Evolutionary conservation across 2,113 vertebrate species (phyloP), one percentile per base, ranked within the genome.

Genomic region (Chaenogobius annularis): DNA sequence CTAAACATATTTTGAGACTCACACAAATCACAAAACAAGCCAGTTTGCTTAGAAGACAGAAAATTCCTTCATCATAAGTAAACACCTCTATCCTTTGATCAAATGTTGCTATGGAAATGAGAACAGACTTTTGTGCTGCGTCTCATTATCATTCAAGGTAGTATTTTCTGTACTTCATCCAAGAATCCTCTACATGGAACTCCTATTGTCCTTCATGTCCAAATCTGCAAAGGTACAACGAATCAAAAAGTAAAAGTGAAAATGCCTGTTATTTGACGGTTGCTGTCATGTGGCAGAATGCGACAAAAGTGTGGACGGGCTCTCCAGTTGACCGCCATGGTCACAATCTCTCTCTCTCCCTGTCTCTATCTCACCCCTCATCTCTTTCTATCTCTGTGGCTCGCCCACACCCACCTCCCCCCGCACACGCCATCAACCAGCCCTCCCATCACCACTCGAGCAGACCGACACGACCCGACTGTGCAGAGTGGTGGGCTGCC

Each of bases 401-500:
- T 43, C 7, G 3, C 35, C 35, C 17, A 40, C 35, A n/a, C 61
- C 17, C 50, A 50, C 8, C 1, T 3, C 8, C 19, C 20, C 19
- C 50, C 9, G 19, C 50, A n/a, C 50, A 54, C 19, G 54, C 19
- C 44, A 46, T 46, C 44, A 46, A 5, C 44, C 44, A 7, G 3
- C 58, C 50, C 66, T 68, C 19, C 48, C 72, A 55, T 66, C 67
- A 58, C 20, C 55, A 23, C 55, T 31, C 11, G 20, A 68, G 47
- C 4, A 1, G 66, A 76, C 81, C 83, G 78, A 72, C 62, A 79
- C 65, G 82, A 66, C 82, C 83, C 47, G n/a, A 70, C 78, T 75
- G 79, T 69, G 80, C 74, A 52, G 44, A 54, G 50, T 74, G 79
- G 86, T 85, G 81, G 75, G 72, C 79, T 78, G 85, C 77, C 78